Evolutionary conservation across 2,888 invertebrate genomes (phyloP), one percentile per base, ranked within the genome.

Genomic region (Ceraclea dissimilis): DNA sequence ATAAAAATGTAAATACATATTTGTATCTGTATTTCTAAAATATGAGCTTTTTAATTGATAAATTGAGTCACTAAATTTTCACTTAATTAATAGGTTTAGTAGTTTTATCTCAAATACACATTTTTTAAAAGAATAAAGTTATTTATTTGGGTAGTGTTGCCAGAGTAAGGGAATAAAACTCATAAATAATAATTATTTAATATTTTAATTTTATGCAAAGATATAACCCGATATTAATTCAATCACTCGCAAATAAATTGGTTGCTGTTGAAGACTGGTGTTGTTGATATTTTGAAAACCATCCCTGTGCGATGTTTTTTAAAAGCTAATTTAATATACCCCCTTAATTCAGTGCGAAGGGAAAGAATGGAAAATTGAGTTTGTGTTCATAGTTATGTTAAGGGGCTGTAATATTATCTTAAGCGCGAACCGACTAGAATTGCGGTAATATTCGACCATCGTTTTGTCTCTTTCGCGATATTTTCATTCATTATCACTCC

Each of bases 331-430:
- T 54, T 54, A 54, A 55, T 51, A 55, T 50, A 51, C 51, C 55
- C 51, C 55, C 49, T 33, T 53, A 57, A 54, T 53, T 33, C 50
- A 18, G 47, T 34, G 57, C 34, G 53, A 31, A 21, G 49, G 18
- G 46, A 56, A 52, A 48, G 47, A 20, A 55, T 44, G 31, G 52
- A 34, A 43, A 59, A 51, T 56, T 56, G 52, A 52, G 52, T 49
- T 50, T 50, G 19, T 51, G 49, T 51, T 51, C 50, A 52, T 56
- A 55, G 59, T 57, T 47, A 53, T 59, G 54, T 52, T 54, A 57
- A 57, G 55, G 54, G 59, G 54, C 48, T 48, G 59, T 57, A 52
- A 60, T 58, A 58, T 60, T 60, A 60, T 60, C 60, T 58, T 58
- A 54, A 60, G 53, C 55, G 57, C 46, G 54, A 54, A 53, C 56